These are phyloP conservation scores for Incurvaria masculella DNA, from an alignment of 2,888 invertebrate species.

Conservation along the genomic window DNA sequence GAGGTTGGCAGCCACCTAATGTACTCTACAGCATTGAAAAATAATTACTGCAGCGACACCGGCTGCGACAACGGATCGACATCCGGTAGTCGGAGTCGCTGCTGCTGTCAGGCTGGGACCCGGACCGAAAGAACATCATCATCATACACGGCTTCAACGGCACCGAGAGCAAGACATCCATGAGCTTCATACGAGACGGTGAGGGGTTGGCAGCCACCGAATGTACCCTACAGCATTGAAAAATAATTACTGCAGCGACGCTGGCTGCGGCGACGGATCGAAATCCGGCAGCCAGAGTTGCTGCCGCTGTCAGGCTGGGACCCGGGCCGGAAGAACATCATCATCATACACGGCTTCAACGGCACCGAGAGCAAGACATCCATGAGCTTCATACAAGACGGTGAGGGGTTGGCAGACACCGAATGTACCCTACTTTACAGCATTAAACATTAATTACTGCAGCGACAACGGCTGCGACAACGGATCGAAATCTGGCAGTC, in stretches of 20 bases:
- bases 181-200: constrained; percentile 70
- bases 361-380: constrained; percentile 70
- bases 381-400: constrained; percentile 66
- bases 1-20: too few relatives aligned
- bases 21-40: too few relatives aligned
- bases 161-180: constrained; percentile 66
- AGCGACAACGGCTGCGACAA: constrained; percentile 20
- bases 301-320: constrained; percentile 64
- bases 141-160: constrained; percentile 79
- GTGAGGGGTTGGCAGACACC: too few relatives aligned
- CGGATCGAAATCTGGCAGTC: constrained; percentile 61
- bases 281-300: constrained; percentile 59
- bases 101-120: constrained; percentile 62
- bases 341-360: constrained; percentile 76
- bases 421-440: too few relatives aligned
- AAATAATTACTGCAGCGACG: too few relatives aligned
- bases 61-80: constrained; percentile 35
- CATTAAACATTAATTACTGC: too few relatives aligned
- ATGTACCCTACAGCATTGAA: too few relatives aligned
- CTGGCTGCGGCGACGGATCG: constrained; percentile 55
- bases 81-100: constrained; percentile 60
- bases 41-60: background rate
- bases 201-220: too few relatives aligned
- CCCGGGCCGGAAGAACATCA: constrained; percentile 63
- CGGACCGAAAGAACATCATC: constrained; percentile 64